These are phyloP conservation scores for Xiphophorus birchmanni DNA, from an alignment of 2,797 vertebrate genomes.

Conservation along the genomic window DNA sequence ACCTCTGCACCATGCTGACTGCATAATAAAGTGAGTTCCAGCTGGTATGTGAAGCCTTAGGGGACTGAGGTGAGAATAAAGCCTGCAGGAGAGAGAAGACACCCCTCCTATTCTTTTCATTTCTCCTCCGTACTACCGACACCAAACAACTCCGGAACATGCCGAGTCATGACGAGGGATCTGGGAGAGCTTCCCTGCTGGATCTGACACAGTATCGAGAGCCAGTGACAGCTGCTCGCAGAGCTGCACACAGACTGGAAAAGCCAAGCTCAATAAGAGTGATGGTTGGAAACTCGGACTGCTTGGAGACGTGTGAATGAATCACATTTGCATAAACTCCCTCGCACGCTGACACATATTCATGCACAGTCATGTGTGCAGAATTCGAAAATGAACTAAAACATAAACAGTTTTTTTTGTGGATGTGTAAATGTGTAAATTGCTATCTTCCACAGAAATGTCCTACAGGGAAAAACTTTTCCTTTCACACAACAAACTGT, in stretches of 20 bases:
- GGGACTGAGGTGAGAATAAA: constrained; percentile 71
- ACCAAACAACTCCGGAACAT: constrained; percentile 34
- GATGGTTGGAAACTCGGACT: constrained; percentile 33
- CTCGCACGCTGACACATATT: constrained; percentile 20
- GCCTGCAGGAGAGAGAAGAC: constrained; percentile 42
- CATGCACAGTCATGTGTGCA: constrained; percentile 24
- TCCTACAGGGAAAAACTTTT: constrained; percentile 49
- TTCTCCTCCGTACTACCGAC: constrained; percentile 18
- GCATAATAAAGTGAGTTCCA: constrained; percentile 74
- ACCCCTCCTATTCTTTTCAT: neutral
- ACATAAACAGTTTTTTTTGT: constrained; percentile 9
- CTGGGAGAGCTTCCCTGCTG: constrained; percentile 45
- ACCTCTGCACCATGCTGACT: constrained; percentile 59
- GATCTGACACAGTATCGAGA: constrained; percentile 46
- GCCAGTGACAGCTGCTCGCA: constrained; percentile 28
- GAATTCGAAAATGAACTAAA: constrained; percentile 12
- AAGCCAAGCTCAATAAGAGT: constrained; percentile 43
- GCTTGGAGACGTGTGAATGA: constrained; percentile 54
- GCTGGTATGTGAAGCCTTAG: constrained; percentile 67
- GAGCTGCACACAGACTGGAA: constrained; percentile 51
- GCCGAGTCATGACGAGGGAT: constrained; percentile 61
- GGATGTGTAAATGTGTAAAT: constrained; percentile 37
- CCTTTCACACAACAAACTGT: constrained; percentile 49
- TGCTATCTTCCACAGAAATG: constrained; percentile 55
- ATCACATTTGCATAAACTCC: constrained; percentile 40